Evolutionary conservation across 2,888 invertebrate genomes (phyloP).

Genomic region (Fragum sueziense): DNA sequence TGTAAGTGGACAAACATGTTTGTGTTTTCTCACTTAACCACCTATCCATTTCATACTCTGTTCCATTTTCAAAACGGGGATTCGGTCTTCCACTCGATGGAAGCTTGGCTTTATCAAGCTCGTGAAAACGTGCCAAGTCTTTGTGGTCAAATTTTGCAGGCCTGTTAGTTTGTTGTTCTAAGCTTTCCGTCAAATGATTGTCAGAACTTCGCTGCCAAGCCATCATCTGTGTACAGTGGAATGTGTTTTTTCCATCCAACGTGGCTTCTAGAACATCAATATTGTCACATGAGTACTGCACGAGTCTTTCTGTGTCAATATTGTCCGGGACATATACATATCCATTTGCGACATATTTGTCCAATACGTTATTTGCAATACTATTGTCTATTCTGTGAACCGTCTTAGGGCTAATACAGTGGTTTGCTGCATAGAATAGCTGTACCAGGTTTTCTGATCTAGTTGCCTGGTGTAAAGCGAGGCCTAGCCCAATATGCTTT

Average conservation of each 20-base stretch:
- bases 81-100: background rate
- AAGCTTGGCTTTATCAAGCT: slow-evolving; percentile 7
- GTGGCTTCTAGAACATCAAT: background rate
- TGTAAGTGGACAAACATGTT: slow-evolving; percentile 12
- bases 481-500: background rate
- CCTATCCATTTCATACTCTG: background rate
- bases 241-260: background rate
- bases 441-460: background rate
- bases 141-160: slow-evolving; percentile 9
- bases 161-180: slow-evolving; percentile 1
- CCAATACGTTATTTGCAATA: background rate
- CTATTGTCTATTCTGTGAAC: background rate
- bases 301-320: background rate
- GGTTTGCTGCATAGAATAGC: background rate
- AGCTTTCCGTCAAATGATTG: background rate
- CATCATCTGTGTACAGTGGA: background rate
- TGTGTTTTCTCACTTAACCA: slow-evolving; percentile 6
- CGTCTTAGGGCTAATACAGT: background rate
- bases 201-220: background rate
- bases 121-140: slow-evolving; percentile 4
- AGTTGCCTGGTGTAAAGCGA: background rate
- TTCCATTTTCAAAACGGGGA: slow-evolving; percentile 1
- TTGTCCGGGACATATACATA: background rate
- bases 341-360: background rate
- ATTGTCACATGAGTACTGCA: background rate